These are phyloP conservation scores for Erpobdella octoculata DNA, from an alignment of 2,888 invertebrate genomes.

Conservation along the genomic window DNA sequence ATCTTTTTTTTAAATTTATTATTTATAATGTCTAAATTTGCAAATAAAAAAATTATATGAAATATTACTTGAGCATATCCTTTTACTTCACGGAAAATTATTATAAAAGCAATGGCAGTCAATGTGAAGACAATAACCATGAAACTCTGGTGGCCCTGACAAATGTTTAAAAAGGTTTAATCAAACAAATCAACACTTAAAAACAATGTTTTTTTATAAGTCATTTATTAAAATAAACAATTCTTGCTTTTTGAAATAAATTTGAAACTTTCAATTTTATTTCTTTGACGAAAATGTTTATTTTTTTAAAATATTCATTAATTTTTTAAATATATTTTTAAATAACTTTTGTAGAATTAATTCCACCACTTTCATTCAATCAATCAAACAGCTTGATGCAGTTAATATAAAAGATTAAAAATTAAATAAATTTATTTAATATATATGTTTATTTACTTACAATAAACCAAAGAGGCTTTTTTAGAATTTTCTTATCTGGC, in stretches of 20 bases:
- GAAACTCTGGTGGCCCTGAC: slow-evolving; percentile 16
- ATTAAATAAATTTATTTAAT: neutral
- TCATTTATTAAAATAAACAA: no score
- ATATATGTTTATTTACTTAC: slow-evolving; percentile 1
- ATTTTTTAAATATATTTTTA: neutral
- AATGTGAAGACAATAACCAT: slow-evolving; percentile 14
- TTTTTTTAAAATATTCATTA: neutral
- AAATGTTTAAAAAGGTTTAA: no score
- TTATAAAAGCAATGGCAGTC: slow-evolving; percentile 18
- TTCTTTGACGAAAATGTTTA: no score
- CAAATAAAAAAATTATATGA: no score
- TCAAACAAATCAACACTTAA: no score
- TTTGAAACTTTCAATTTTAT: no score
- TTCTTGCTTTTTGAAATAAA: no score
- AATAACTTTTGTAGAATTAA: neutral
- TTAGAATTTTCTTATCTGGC: slow-evolving; percentile 1
- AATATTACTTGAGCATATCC: slow-evolving; percentile 1
- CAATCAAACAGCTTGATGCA: neutral
- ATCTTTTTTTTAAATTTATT: no score
- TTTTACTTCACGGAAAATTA: slow-evolving; percentile 16
- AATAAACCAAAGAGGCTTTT: slow-evolving; percentile 9
- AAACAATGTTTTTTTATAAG: no score
- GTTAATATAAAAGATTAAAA: neutral
- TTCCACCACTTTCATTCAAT: neutral
- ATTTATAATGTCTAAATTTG: no score